Percentiles rank a stretch among this genome's conserved stretches.
Evolutionary conservation across 37 sponge, comb jelly and placozoan species (phyloP).

Genomic region (Amphimedon queenslandica): DNA sequence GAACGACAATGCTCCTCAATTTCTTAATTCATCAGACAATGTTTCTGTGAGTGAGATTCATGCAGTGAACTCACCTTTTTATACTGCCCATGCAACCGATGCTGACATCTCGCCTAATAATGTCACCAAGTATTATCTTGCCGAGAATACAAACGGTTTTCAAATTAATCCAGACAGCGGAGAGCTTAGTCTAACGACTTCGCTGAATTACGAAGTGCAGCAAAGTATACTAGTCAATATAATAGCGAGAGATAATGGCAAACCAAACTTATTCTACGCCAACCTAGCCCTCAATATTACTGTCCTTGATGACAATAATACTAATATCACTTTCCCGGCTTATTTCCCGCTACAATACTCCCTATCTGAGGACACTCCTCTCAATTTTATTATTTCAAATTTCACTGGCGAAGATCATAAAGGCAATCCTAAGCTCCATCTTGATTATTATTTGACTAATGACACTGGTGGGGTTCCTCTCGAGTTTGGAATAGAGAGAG

Average conservation of each 20-base stretch:
- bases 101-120: conserved; percentile 23
- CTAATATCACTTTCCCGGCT: conserved; percentile 1
- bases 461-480: background rate
- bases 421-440: background rate
- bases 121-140: conserved; percentile 10
- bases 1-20: conserved; percentile 51
- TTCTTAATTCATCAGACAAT: background rate
- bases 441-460: conserved; percentile 7
- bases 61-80: conserved; percentile 1
- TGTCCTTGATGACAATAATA: conserved; percentile 10
- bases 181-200: conserved; percentile 8
- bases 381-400: background rate
- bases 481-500: background rate
- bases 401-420: conserved; percentile 21
- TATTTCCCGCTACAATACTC: background rate
- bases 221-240: conserved; percentile 2
- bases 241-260: conserved; percentile 16
- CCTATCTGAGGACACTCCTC: conserved; percentile 15
- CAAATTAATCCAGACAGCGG: conserved; percentile 19
- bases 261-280: background rate
- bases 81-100: conserved; percentile 21
- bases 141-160: background rate
- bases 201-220: conserved; percentile 37
- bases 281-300: conserved; percentile 13
- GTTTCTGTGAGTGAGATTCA: conserved; percentile 19